Evolutionary conservation across 2,888 invertebrate species (phyloP).

Genomic region (Dichetophora obliterata): DNA sequence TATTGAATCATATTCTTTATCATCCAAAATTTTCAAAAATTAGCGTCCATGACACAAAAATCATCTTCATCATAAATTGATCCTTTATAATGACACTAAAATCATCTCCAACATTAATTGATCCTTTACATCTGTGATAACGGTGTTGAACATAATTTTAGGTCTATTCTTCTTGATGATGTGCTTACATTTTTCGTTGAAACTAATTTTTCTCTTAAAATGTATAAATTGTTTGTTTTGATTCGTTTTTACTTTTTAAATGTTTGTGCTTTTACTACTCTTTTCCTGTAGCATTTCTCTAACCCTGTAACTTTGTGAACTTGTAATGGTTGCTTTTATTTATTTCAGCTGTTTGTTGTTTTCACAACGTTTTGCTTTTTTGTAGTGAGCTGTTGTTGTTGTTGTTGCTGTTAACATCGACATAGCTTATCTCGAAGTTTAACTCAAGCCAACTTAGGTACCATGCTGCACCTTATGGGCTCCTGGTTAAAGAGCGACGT

Average conservation of each 20-base stretch:
- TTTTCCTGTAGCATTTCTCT: background rate
- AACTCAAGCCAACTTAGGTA: background rate
- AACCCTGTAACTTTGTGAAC: background rate
- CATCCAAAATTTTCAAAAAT: too few relatives aligned
- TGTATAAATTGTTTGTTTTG: too few relatives aligned
- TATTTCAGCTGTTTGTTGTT: slow-evolving; percentile 9
- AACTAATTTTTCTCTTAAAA: too few relatives aligned
- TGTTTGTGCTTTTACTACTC: background rate
- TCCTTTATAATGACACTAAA: too few relatives aligned
- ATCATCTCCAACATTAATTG: too few relatives aligned
- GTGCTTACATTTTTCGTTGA: too few relatives aligned
- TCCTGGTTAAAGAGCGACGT: background rate
- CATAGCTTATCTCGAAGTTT: background rate
- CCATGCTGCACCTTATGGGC: background rate
- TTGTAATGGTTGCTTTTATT: slow-evolving; percentile 16
- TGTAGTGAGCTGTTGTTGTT: background rate
- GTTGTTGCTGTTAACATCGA: slow-evolving; percentile 11
- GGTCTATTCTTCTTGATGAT: too few relatives aligned
- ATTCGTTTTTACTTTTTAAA: background rate
- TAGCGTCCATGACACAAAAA: too few relatives aligned
- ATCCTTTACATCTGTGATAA: too few relatives aligned
- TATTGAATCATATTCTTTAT: too few relatives aligned
- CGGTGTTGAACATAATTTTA: too few relatives aligned
- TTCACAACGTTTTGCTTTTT: background rate
- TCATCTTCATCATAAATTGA: too few relatives aligned